Conservation (phyloP, 92 coral and sea anemone species). For the Umimayanthus chanpuru region DNA sequence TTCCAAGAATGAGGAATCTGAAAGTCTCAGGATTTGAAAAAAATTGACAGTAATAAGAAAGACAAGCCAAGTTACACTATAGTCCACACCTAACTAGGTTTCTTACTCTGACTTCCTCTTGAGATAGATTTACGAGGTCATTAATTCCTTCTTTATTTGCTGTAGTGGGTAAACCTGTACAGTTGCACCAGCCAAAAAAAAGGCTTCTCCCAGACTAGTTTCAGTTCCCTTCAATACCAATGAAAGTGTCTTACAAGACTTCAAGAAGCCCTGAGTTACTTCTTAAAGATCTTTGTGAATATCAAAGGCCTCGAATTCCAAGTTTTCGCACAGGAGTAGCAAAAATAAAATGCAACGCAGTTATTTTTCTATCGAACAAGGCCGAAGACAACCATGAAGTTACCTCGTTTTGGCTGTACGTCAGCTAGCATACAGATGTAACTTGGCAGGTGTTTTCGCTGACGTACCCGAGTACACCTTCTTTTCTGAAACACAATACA, state of each 20-base stretch:
- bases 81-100: too few relatives aligned
- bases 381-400: not conserved
- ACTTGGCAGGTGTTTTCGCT: not conserved
- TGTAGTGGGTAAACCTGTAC: too few relatives aligned
- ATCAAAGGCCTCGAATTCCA: not conserved
- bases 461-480: not conserved
- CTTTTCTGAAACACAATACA: slow-evolving; percentile 19
- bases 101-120: too few relatives aligned
- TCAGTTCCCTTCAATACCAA: too few relatives aligned
- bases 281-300: too few relatives aligned
- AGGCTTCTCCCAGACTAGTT: too few relatives aligned
- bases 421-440: not conserved
- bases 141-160: too few relatives aligned
- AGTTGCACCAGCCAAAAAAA: too few relatives aligned
- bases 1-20: not conserved
- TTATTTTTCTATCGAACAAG: not conserved
- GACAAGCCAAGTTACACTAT: too few relatives aligned
- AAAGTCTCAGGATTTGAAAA: not conserved
- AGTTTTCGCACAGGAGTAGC: not conserved
- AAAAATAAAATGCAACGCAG: not conserved
- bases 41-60: not conserved
- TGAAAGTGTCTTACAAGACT: too few relatives aligned
- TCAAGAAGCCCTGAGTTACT: too few relatives aligned
- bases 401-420: slow-evolving; percentile 5
- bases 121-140: too few relatives aligned